These are phyloP conservation scores for Vanacampus margaritifer DNA, from an alignment of 2,113 vertebrate genomes.

Conservation along the genomic window DNA sequence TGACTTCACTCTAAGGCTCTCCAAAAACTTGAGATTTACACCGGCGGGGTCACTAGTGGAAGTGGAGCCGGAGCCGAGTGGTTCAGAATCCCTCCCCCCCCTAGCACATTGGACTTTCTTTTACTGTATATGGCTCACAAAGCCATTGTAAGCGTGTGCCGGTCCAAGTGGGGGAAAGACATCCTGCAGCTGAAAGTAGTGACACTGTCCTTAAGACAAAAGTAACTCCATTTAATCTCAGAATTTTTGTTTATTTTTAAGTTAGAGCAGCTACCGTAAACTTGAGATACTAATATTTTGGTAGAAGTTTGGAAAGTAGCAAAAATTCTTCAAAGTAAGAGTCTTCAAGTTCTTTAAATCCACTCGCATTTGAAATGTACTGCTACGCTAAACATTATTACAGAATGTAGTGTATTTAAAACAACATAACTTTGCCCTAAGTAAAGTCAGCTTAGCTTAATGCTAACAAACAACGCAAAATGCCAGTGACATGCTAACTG, in stretches of 20 bases:
- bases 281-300: too few relatives aligned
- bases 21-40: conserved; percentile 53
- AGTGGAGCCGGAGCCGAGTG: conserved; percentile 59
- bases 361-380: too few relatives aligned
- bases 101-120: conserved; percentile 58
- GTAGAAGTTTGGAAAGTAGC: too few relatives aligned
- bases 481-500: too few relatives aligned
- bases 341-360: too few relatives aligned
- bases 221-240: neutral
- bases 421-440: too few relatives aligned
- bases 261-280: too few relatives aligned
- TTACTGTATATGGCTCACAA: conserved; percentile 62
- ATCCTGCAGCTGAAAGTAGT: conserved; percentile 10
- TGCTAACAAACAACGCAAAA: too few relatives aligned
- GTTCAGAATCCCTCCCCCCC: conserved; percentile 46
- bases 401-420: too few relatives aligned
- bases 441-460: too few relatives aligned
- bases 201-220: conserved; percentile 18
- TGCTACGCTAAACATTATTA: too few relatives aligned
- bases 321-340: too few relatives aligned
- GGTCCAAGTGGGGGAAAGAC: conserved; percentile 41
- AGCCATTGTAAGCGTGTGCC: conserved; percentile 22
- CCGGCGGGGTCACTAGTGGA: conserved; percentile 46
- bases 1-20: conserved; percentile 25
- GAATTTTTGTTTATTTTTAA: neutral